Evolutionary conservation across 2,888 invertebrate genomes (phyloP), one percentile per base, ranked within the genome.

Genomic region (Philopedon plagiatum): DNA sequence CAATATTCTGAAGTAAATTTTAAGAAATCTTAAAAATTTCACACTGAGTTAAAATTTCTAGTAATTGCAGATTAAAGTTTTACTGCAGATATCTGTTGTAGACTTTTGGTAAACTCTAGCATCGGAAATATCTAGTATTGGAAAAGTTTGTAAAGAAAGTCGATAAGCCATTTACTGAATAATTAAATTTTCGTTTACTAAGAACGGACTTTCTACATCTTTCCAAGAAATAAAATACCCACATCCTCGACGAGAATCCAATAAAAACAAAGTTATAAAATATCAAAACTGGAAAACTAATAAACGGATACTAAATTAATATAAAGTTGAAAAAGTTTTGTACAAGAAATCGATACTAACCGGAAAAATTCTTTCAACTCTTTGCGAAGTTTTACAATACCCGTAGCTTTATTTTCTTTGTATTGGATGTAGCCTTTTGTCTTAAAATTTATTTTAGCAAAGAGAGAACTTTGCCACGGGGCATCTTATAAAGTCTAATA

Each of bases 281-380:
- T 62, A 70, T 70, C 57, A 54, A 21, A 64, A 65, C 56, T 60
- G 49, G 18, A 64, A 54, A 71, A 71, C 60, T 71, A 71, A 65
- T 71, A 71, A 70, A 71, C 71, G 49, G 58, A 65, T 71, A 34
- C 54, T 65, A 64, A 71, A 71, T 71, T 71, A 71, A 71, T 71
- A 71, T 62, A 57, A 70, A 63, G 63, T 70, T 57, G 34, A 11
- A 18, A 54, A 62, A 34, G 37, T 68, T 68, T 67, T 41, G 21
- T 37, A 57, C 37, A 21, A 57, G 57, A 37, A 65, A 56, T 56
- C 65, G 44, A 65, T 56, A 46, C 61, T 46, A 44, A 46, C 44
- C 46, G 39, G 44, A 46, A 44, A 65, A 65, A 44, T 41, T 65
- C 54, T 63, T 65, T 44, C 21, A 57, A 65, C 65, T 65, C 39